phyloP scores from a whole-genome alignment of 2,797 vertebrate species.

The Mormyrus proboscirostris region DNA sequence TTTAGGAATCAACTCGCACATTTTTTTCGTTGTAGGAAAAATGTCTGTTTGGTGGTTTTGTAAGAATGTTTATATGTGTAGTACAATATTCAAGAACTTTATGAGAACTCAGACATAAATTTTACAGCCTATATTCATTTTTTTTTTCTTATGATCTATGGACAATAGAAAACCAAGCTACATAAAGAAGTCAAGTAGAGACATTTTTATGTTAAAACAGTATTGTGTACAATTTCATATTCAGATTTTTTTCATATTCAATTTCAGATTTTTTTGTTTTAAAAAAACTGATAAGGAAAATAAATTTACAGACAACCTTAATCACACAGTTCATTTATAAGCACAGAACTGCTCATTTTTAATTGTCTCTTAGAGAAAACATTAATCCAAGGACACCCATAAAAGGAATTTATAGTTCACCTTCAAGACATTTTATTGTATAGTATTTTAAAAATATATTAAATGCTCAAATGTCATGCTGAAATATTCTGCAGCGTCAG shows the following conservation, averaged over 20 bases:
- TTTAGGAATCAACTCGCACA: neutral
- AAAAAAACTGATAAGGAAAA: neutral
- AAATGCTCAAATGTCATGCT: neutral
- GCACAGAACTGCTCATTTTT: neutral
- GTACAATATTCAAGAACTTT: neutral
- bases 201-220: neutral
- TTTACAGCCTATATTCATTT: neutral
- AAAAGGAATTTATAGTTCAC: neutral
- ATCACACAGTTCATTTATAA: neutral
- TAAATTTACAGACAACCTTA: neutral
- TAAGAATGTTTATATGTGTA: neutral
- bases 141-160: neutral
- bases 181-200: neutral
- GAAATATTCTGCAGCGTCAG: neutral
- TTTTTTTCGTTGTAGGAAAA: conserved; percentile 4
- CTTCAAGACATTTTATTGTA: neutral
- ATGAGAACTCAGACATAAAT: neutral
- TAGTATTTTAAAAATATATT: neutral
- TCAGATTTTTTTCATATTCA: too few species aligned
- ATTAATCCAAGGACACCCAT: neutral
- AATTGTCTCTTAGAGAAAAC: neutral
- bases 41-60: neutral
- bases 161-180: neutral
- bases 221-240: neutral
- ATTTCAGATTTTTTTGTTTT: too few species aligned